Base-by-base conservation (phyloP, 2,113 vertebrate species). In the Empidonax traillii region DNA sequence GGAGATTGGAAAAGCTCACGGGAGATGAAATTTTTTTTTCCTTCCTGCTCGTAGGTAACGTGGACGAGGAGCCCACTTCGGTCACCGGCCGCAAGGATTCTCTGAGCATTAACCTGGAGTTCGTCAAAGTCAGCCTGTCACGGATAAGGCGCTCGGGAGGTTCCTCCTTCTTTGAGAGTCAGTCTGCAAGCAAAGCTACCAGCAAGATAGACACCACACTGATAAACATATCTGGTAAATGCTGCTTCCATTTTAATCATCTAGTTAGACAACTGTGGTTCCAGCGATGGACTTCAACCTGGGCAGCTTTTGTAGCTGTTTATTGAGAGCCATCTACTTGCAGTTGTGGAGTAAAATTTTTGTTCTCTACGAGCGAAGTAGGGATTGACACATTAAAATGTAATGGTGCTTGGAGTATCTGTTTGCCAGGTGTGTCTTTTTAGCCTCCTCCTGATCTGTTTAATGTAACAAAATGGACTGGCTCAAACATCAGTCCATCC, bases 11-110 rank as follows among this genome's bases (percentile, higher is more conserved):
- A 51, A 79, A n/a, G 8, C 31, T 63, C 33, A 37, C 24, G 30
- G 30, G 41, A 37, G 53, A 27, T 55, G 12, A 44, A 59, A 35
- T 25, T 39, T 37, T 55, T 53, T 53, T 33, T 53, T 33, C 30
- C 27, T 55, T 90, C 66, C 35, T 85, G 0, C 59, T 91, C 92
- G 39, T 69, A 99, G 99, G 99, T 69, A 98, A 99, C 4, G 98
- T 99, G 31, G 99, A 99, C 37, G 99, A 99, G 93, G 99, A 99
- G 89, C 98, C 98, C 4, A 98, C 99, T 19, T 99, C 99, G 0
- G 99, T 99, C 68, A 99, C 99, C 0, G 99, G 99, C 76, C 98
- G 99, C n/a, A 99, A 99, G 95, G 99, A 99, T 96, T 99, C 99
- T 56, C 96, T 99, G 74, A 99, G 99, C 85, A 99, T 99, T 95